A percentile compares a stretch with the other conserved stretches of the same genome.
These are phyloP conservation scores for Ariolimax columbianus DNA, from an alignment of 2,888 invertebrate species.

Conservation along the genomic window DNA sequence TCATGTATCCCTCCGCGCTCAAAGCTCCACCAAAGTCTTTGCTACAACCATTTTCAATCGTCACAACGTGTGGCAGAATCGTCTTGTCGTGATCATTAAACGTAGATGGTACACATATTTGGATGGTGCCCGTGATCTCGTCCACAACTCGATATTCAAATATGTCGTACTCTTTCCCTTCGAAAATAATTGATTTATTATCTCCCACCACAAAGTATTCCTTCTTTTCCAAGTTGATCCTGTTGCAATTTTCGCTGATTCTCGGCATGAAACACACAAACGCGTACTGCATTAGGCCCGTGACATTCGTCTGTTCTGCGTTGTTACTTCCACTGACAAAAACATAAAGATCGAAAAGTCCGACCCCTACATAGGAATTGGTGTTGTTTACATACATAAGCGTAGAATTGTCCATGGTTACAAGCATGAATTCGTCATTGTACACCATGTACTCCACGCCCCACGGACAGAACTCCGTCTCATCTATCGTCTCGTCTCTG, in stretches of 20 bases:
- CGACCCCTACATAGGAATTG: conserved; percentile 51
- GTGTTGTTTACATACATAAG: conserved; percentile 49
- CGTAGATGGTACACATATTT: conserved; percentile 62
- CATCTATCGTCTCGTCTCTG: conserved; percentile 7
- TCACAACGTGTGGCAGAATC: background rate
- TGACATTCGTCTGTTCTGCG: conserved; percentile 58
- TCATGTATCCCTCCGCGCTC: conserved; percentile 65
- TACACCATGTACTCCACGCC: conserved; percentile 39
- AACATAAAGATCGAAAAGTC: conserved; percentile 67
- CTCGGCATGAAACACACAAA: conserved; percentile 69
- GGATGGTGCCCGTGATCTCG: conserved; percentile 55
- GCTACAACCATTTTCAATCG: conserved; percentile 56
- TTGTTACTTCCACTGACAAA: conserved; percentile 60
- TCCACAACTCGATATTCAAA: conserved; percentile 62
- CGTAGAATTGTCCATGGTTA: background rate
- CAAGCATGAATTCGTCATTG: conserved; percentile 37
- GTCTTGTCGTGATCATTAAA: conserved; percentile 18
- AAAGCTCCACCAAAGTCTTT: conserved; percentile 57
- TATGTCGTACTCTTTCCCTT: conserved; percentile 60
- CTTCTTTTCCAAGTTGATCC: conserved; percentile 57
- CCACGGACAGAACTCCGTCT: conserved; percentile 44
- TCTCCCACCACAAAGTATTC: conserved; percentile 58
- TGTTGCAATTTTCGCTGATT: conserved; percentile 62
- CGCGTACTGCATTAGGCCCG: conserved; percentile 58
- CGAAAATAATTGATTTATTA: conserved; percentile 62